A percentile compares a stretch with the other conserved stretches of the same genome.
Evolutionary conservation across 2,113 vertebrate genomes (phyloP).

Genomic region (Rhynchomys soricoides): DNA sequence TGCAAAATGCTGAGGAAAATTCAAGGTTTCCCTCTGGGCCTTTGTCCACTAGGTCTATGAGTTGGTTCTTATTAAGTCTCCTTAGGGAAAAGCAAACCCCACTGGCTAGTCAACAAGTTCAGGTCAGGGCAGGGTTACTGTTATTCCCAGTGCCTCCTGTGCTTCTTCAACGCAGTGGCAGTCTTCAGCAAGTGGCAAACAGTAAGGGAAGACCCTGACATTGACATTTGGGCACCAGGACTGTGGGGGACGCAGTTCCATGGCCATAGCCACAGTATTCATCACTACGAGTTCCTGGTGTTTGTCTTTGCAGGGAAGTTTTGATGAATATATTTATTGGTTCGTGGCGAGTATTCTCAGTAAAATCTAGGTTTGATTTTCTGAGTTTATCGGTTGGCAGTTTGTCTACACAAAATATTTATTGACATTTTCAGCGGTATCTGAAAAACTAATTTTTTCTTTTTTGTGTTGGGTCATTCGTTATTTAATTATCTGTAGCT

Average conservation of each 20-base stretch:
- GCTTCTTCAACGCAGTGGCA: neutral
- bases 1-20: neutral
- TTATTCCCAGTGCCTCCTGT: neutral
- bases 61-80: neutral
- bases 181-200: slow-evolving; percentile 18
- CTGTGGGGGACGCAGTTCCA: neutral
- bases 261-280: neutral
- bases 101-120: neutral
- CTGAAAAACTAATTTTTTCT: slow-evolving; percentile 45
- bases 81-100: slow-evolving; percentile 24
- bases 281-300: neutral
- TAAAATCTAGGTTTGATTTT: slow-evolving; percentile 33
- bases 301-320: slow-evolving; percentile 50
- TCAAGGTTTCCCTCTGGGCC: neutral
- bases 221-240: neutral
- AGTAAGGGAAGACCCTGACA: neutral
- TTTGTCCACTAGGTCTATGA: neutral
- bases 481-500: slow-evolving; percentile 30
- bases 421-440: slow-evolving; percentile 47
- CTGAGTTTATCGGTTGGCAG: slow-evolving; percentile 42
- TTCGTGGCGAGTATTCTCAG: slow-evolving; percentile 41
- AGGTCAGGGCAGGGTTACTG: neutral
- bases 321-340: slow-evolving; percentile 42
- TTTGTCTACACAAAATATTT: slow-evolving; percentile 46
- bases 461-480: slow-evolving; percentile 49